Evolutionary conservation across 1,140 invertebrate genomes (phyloP), one percentile per base, ranked within the genome.

Genomic region (Hyphantria cunea): DNA sequence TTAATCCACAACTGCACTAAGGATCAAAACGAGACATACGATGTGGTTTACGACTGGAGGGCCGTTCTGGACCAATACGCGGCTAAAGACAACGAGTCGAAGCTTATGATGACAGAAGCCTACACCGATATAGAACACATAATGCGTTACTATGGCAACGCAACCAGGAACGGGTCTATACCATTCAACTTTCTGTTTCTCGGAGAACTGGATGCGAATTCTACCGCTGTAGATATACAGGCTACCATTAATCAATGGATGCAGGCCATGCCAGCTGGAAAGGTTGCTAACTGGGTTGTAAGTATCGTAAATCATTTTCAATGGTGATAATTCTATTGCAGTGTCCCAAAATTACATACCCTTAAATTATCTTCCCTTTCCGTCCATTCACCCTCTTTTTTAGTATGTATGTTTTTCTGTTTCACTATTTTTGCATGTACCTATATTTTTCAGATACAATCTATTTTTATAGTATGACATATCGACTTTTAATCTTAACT

Each of bases 81-180:
- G 12, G 51, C 55, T 0, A 76, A 68, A 3, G 47, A 85, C 10
- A 88, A 87, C 12, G 74, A 82, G 17, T 70, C 76, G 42, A 93
- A 95, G 82, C 90, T 96, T 0, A 93, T 96, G 86, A 92, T 96
- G 89, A 93, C 93, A 0, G 96, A 96, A 84, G 93, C 93, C 2
- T 95, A 95, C 74, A 92, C 93, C 0, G 77, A 82, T 44, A 70
- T 94, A 3, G 64, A 91, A 0, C 87, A 93, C 6, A 91, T 92
- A 31, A 93, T 94, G 54, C 86, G 92, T 58, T 96, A 94, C 70
- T 95, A 93, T 75, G 92, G 91, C 10, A 89, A 92, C 56, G 87
- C 76, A 0, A 84, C 76, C 0, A 72, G 78, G 11, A 79, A 92
- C 58, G 93, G 94, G 0, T 92, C 93, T 10, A 87, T 95, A 49